Conservation (phyloP, 23 tunicate genomes). For the Botrylloides violaceus region DNA sequence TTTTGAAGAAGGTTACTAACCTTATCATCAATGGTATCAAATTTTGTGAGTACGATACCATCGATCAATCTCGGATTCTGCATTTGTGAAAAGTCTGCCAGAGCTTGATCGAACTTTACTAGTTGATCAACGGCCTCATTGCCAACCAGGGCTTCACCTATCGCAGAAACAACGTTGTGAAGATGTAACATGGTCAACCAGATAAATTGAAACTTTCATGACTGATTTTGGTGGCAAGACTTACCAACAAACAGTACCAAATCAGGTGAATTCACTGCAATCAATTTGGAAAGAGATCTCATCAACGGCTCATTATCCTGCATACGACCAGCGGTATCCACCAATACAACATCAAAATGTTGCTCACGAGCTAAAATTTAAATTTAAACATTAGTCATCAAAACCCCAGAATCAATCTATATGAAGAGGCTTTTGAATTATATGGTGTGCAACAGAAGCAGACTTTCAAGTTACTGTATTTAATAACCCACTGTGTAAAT, state of each 20-base stretch:
- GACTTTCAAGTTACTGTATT: too few relatives aligned
- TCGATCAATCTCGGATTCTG: conserved; percentile 80
- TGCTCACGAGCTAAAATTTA: conserved; percentile 69
- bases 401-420: too few relatives aligned
- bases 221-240: conserved; percentile 1
- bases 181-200: too few relatives aligned
- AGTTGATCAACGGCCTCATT: conserved; percentile 99
- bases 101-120: conserved; percentile 94
- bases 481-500: too few relatives aligned
- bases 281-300: conserved; percentile 89
- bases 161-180: background rate
- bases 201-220: too few relatives aligned
- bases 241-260: conserved; percentile 95
- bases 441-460: too few relatives aligned
- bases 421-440: too few relatives aligned
- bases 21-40: conserved; percentile 99
- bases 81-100: conserved; percentile 80
- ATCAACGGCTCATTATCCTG: conserved; percentile 99
- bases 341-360: conserved; percentile 82
- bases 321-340: conserved; percentile 99
- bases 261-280: conserved; percentile 88
- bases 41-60: conserved; percentile 96
- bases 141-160: conserved; percentile 96
- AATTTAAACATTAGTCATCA: too few relatives aligned
- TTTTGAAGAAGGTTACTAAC: too few relatives aligned